Conservation (phyloP, 1,140 invertebrate species). For the Drosophila teissieri region DNA sequence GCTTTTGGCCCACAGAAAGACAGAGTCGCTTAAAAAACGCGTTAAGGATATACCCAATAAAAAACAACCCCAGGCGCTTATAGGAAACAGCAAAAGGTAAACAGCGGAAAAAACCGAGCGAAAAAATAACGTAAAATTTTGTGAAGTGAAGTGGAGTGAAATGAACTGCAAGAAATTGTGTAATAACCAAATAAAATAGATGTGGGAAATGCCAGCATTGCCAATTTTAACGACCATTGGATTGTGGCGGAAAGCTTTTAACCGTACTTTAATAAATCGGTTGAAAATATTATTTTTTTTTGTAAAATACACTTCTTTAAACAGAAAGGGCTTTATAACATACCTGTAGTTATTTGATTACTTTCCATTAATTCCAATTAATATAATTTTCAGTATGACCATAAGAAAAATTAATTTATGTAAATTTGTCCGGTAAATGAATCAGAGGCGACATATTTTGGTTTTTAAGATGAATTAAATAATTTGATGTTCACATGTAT, state of each 20-base stretch:
- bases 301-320: neutral
- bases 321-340: neutral
- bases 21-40: slow-evolving; percentile 58
- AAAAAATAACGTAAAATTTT: slow-evolving; percentile 16
- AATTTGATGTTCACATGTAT: too few relatives aligned
- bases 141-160: slow-evolving; percentile 75
- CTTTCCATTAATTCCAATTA: neutral
- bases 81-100: slow-evolving; percentile 78
- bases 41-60: slow-evolving; percentile 53
- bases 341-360: neutral
- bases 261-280: neutral
- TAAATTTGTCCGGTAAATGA: too few relatives aligned
- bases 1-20: slow-evolving; percentile 66
- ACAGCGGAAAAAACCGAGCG: slow-evolving; percentile 16
- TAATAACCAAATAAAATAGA: slow-evolving; percentile 52
- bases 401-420: neutral
- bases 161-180: slow-evolving; percentile 69
- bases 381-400: neutral
- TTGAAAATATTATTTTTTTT: neutral
- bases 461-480: too few relatives aligned
- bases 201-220: slow-evolving; percentile 44
- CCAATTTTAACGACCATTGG: slow-evolving; percentile 18
- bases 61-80: slow-evolving; percentile 54
- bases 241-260: slow-evolving; percentile 4
- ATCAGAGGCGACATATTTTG: too few relatives aligned